Percentiles rank a stretch among this genome's conserved stretches.
Conservation (phyloP, 2,888 invertebrate species). For the Drosophila conformis region DNA sequence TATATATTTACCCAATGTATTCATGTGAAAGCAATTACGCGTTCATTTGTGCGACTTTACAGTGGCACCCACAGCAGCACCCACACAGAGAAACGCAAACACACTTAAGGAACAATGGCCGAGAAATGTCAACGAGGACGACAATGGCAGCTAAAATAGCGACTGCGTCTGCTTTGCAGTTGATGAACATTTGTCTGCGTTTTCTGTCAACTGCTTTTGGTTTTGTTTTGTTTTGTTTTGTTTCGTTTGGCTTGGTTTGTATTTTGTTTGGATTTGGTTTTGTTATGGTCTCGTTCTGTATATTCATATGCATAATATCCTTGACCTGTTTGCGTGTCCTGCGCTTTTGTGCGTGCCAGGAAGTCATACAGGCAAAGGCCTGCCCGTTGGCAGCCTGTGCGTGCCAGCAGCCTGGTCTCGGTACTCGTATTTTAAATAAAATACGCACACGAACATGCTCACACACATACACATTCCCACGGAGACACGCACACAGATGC, state of each 20-base stretch:
- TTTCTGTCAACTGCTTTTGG: constrained; percentile 23
- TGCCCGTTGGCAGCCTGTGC: constrained; percentile 15
- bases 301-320: constrained; percentile 74
- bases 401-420: constrained; percentile 28
- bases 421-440: constrained; percentile 43
- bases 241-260: constrained; percentile 27
- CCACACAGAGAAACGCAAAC: neutral
- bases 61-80: constrained; percentile 25
- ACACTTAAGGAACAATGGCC: constrained; percentile 51
- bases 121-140: constrained; percentile 17
- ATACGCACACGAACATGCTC: constrained; percentile 24
- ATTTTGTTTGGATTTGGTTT: constrained; percentile 22
- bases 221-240: constrained; percentile 20
- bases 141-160: constrained; percentile 48
- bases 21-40: constrained; percentile 78
- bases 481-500: neutral
- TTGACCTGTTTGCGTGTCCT: constrained; percentile 73
- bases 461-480: constrained; percentile 1
- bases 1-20: constrained; percentile 76
- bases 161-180: constrained; percentile 32
- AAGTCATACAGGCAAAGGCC: constrained; percentile 39
- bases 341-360: constrained; percentile 67
- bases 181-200: constrained; percentile 39
- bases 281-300: constrained; percentile 40
- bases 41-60: constrained; percentile 73